phyloP scores from a whole-genome alignment of 2,113 vertebrate genomes.

The Galemys pyrenaicus region DNA sequence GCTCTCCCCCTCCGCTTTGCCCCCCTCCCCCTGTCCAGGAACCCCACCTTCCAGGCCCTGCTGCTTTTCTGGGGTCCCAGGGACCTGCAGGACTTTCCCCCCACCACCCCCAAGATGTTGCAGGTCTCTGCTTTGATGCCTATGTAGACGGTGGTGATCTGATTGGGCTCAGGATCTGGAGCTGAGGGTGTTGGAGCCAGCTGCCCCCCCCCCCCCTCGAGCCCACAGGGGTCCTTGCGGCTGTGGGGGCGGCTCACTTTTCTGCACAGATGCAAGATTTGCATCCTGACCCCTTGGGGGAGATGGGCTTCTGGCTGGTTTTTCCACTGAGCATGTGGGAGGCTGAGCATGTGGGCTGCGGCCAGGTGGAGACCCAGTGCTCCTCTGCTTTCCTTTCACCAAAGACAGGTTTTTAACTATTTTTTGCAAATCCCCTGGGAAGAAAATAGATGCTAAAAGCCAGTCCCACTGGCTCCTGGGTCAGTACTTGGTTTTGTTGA shows the following conservation, averaged over 20 bases:
- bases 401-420: neutral
- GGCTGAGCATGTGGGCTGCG: neutral
- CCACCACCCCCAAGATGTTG: too few species aligned
- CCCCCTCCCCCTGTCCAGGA: too few species aligned
- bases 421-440: slow-evolving; percentile 33
- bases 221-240: neutral
- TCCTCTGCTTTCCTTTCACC: neutral
- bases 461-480: neutral
- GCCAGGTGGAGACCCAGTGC: neutral
- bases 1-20: too few species aligned
- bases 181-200: neutral
- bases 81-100: neutral
- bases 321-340: neutral
- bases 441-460: neutral
- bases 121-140: too few species aligned
- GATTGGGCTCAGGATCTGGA: too few species aligned
- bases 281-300: neutral
- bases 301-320: neutral
- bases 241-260: rapidly evolving
- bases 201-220: rapidly evolving
- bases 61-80: neutral
- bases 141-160: too few species aligned
- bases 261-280: neutral
- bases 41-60: too few species aligned
- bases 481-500: neutral